Conservation (phyloP, 2,113 vertebrate genomes). For the Anguilla rostrata region DNA sequence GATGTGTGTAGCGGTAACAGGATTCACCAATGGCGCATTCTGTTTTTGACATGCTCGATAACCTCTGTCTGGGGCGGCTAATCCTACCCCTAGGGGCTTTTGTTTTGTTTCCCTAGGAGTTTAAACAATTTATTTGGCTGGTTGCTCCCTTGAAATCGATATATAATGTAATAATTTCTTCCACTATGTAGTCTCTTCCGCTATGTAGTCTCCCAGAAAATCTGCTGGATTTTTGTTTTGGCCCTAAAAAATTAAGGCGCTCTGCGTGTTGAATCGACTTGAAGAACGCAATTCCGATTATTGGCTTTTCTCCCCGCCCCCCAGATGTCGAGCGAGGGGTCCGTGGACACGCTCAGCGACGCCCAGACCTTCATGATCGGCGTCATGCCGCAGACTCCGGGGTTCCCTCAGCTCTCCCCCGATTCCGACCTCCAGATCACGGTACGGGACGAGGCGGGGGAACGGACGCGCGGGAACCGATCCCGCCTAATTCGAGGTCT, state of each 20-base stretch:
- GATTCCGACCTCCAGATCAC: conserved; percentile 86
- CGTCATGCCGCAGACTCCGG: conserved; percentile 77
- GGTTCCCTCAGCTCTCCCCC: conserved; percentile 71
- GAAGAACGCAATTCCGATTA: neutral
- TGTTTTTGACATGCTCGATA: neutral
- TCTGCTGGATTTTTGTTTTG: neutral
- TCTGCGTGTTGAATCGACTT: neutral
- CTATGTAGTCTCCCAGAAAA: no score
- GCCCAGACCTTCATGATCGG: conserved; percentile 83
- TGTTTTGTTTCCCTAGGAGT: neutral
- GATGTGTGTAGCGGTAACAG: neutral
- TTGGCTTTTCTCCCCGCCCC: neutral
- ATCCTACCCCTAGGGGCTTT: neutral
- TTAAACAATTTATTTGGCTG: no score
- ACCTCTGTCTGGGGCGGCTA: neutral
- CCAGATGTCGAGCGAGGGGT: conserved; percentile 79
- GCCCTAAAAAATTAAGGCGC: no score
- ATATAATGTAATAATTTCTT: neutral
- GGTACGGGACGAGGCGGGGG: conserved; percentile 65
- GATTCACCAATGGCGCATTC: neutral
- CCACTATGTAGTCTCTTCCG: no score
- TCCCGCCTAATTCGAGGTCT: neutral
- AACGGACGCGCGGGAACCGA: neutral
- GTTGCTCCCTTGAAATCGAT: no score
- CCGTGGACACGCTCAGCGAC: conserved; percentile 59